phyloP scores from a whole-genome alignment of 2,888 invertebrate species.

The Halocaridina rubra region DNA sequence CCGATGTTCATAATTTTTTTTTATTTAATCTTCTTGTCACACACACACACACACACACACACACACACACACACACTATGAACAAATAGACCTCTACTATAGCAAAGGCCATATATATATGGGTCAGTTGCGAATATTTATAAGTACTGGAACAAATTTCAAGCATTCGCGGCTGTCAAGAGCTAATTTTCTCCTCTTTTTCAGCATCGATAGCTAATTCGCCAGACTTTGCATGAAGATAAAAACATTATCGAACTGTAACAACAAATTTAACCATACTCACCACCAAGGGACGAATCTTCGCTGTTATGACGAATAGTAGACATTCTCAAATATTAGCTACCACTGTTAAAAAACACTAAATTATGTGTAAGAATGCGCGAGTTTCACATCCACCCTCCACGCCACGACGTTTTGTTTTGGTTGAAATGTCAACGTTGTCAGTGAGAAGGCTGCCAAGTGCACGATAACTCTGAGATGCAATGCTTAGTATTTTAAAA shows the following conservation, averaged over 20 bases:
- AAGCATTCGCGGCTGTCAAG: neutral
- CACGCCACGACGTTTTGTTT: conserved; percentile 24
- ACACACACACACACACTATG: neutral
- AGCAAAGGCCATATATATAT: neutral
- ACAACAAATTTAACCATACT: neutral
- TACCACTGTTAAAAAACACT: neutral
- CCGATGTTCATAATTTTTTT: no score
- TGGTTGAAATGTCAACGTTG: conserved; percentile 35
- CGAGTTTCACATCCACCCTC: neutral
- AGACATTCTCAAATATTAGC: neutral
- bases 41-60: neutral
- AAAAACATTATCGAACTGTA: neutral
- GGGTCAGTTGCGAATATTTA: neutral
- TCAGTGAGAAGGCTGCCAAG: no score
- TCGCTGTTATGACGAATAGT: neutral
- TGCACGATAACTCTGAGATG: no score
- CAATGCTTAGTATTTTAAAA: no score
- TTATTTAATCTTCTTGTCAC: neutral
- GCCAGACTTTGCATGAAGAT: neutral
- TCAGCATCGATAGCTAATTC: neutral
- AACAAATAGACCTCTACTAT: neutral
- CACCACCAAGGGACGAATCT: conserved; percentile 18
- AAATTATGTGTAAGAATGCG: neutral
- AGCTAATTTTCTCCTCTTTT: neutral
- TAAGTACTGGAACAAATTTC: neutral